Evolutionary conservation across 2,113 vertebrate genomes (phyloP).

Genomic region (Falcunculus frontatus): DNA sequence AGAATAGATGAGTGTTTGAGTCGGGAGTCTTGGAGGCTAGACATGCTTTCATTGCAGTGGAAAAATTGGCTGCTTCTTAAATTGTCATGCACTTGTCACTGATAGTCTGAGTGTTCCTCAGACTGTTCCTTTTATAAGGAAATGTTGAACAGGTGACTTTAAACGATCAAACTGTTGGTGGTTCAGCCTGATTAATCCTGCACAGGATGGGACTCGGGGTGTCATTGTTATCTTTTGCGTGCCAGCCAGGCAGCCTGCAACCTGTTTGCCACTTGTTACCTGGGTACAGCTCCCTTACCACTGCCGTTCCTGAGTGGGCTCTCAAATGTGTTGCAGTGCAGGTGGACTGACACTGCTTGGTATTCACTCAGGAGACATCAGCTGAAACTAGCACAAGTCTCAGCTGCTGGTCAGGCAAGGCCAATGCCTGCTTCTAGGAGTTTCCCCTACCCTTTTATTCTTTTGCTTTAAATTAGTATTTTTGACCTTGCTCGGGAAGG

Average conservation of each 20-base stretch:
- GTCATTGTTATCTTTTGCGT: neutral
- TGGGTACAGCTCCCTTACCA: neutral
- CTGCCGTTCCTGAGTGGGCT: neutral
- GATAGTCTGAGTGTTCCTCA: neutral
- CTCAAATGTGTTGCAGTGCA: neutral
- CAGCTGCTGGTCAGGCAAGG: neutral
- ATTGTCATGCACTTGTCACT: neutral
- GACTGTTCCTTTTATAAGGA: neutral
- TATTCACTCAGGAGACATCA: neutral
- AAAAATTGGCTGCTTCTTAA: neutral
- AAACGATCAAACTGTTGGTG: neutral
- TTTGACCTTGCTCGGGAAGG: neutral
- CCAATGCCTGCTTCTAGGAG: neutral
- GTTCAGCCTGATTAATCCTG: neutral
- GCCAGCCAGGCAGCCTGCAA: neutral
- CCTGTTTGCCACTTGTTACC: neutral
- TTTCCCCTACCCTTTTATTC: neutral
- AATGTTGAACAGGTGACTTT: neutral
- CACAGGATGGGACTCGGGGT: rapidly evolving
- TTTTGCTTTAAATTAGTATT: neutral
- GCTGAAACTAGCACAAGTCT: neutral
- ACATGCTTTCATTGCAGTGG: neutral
- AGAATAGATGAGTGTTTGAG: neutral
- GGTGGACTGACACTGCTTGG: rapidly evolving
- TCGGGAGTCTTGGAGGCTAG: neutral